These are phyloP conservation scores for Ennomos fuscantarius DNA, from an alignment of 2,888 invertebrate genomes.

Conservation along the genomic window DNA sequence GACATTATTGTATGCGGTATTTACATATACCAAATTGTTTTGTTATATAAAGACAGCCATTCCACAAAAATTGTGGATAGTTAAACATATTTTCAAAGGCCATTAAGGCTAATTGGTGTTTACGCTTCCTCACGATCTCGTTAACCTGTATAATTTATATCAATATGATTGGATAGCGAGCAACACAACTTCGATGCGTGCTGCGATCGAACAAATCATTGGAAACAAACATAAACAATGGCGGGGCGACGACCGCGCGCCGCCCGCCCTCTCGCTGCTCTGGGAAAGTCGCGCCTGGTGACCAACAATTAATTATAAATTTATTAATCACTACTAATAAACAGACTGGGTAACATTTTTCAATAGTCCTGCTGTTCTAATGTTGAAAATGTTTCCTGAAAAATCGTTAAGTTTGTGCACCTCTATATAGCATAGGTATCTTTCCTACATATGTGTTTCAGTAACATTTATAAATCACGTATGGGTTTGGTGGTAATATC, in stretches of 20 bases:
- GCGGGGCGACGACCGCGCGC: constrained; percentile 23
- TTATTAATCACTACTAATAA: background rate
- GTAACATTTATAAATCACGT: too few species aligned
- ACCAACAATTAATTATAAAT: constrained; percentile 9
- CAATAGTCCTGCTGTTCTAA: too few species aligned
- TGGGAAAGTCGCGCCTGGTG: constrained; percentile 21
- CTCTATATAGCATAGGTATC: too few species aligned
- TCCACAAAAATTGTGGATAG: too few species aligned
- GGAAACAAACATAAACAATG: constrained; percentile 21
- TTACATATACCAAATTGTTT: too few species aligned
- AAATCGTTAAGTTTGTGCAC: too few species aligned
- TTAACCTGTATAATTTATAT: constrained; percentile 11
- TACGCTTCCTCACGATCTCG: constrained; percentile 15
- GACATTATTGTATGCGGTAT: too few species aligned
- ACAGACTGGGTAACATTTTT: too few species aligned
- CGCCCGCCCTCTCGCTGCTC: constrained; percentile 8
- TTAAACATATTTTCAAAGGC: background rate
- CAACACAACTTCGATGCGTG: constrained; percentile 5
- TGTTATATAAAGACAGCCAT: too few species aligned
- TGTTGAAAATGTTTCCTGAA: too few species aligned
- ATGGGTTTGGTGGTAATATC: too few species aligned
- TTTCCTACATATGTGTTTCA: too few species aligned
- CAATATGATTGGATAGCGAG: constrained; percentile 13
- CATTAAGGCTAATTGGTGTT: constrained; percentile 9
- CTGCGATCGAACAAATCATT: constrained; percentile 24